phyloP scores from a whole-genome alignment of 1,140 invertebrate genomes.

The Dufourea novaeangliae region DNA sequence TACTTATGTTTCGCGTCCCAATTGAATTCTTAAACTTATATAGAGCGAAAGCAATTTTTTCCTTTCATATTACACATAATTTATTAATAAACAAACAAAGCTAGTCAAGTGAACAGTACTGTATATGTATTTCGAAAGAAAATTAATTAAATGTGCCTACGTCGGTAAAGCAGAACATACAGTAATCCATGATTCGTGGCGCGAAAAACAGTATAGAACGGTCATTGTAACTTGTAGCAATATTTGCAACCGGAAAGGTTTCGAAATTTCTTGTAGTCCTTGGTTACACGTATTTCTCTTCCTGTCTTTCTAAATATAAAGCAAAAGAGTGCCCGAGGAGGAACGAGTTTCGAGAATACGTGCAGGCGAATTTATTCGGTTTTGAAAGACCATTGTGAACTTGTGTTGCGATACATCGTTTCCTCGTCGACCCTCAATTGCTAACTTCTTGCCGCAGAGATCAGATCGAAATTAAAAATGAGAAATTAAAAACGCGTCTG shows the following conservation, averaged over 20 bases:
- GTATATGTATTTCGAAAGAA: no score
- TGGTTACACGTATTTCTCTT: constrained; percentile 7
- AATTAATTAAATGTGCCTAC: background rate
- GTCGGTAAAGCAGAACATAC: background rate
- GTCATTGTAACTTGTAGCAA: constrained; percentile 1
- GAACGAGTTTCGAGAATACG: background rate
- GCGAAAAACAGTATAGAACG: background rate
- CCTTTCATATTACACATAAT: no score
- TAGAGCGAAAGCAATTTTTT: no score
- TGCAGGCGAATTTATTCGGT: background rate
- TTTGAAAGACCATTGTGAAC: constrained; percentile 10
- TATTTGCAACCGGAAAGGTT: constrained; percentile 4
- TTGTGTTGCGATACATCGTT: background rate
- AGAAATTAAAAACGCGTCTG: constrained; percentile 9
- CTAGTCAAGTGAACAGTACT: no score
- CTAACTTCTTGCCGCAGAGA: background rate
- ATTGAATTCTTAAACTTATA: no score
- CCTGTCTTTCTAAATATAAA: background rate
- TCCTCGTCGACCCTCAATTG: background rate
- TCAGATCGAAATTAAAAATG: background rate
- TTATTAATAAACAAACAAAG: no score
- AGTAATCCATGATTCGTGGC: background rate
- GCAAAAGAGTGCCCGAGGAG: background rate
- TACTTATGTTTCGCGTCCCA: no score
- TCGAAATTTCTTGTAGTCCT: constrained; percentile 15